phyloP scores from a whole-genome alignment of 2,888 invertebrate genomes.

The Drosophila siamana region DNA sequence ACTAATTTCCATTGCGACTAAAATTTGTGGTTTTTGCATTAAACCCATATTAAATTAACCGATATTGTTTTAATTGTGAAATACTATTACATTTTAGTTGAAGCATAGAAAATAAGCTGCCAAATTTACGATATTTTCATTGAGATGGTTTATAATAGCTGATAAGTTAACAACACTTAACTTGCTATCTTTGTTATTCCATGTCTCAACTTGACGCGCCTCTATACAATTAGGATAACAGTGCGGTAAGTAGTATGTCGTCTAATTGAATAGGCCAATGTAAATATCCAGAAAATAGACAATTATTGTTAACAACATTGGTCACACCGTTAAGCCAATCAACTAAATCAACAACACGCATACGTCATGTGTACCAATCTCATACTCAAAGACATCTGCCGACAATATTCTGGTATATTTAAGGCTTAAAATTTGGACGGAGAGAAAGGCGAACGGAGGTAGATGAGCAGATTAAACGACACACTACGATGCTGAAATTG shows the following conservation, averaged over 20 bases:
- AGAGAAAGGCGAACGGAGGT: slow-evolving; percentile 15
- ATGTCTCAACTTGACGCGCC: background rate
- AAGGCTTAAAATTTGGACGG: slow-evolving; percentile 55
- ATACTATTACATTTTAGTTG: background rate
- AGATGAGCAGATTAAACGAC: slow-evolving; percentile 22
- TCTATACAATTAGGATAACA: slow-evolving; percentile 23
- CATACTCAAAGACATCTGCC: slow-evolving; percentile 21
- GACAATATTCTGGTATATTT: slow-evolving; percentile 55
- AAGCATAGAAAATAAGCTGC: background rate
- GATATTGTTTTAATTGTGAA: background rate
- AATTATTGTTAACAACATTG: slow-evolving; percentile 69
- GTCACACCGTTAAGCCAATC: slow-evolving; percentile 74
- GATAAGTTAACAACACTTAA: slow-evolving; percentile 2
- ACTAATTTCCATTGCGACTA: slow-evolving; percentile 5
- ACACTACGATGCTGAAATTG: slow-evolving; percentile 19
- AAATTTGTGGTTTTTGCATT: background rate
- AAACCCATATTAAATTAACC: slow-evolving; percentile 2
- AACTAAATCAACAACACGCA: slow-evolving; percentile 74
- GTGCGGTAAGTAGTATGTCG: slow-evolving; percentile 30
- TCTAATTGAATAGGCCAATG: slow-evolving; percentile 57
- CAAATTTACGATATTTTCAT: slow-evolving; percentile 1
- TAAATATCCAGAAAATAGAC: slow-evolving; percentile 63
- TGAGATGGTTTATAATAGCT: slow-evolving; percentile 1
- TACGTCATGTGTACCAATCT: slow-evolving; percentile 48
- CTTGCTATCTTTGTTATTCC: slow-evolving; percentile 9